These are phyloP conservation scores for Nomada ruficornis DNA, from an alignment of 2,888 invertebrate genomes.

Conservation along the genomic window DNA sequence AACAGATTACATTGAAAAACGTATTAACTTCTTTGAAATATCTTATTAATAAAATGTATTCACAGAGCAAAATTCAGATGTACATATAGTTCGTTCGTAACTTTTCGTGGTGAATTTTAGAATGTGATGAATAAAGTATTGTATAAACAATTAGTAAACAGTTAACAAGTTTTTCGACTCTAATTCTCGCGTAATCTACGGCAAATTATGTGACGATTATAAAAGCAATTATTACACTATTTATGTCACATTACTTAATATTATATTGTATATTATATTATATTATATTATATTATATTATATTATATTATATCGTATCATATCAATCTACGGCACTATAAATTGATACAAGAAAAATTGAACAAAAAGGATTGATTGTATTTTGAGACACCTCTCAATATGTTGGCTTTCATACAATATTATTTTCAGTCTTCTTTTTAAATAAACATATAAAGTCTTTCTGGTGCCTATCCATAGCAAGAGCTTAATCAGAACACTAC, in stretches of 20 bases:
- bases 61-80: constrained; percentile 49
- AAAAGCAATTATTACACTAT: constrained; percentile 57
- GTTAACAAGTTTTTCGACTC: constrained; percentile 39
- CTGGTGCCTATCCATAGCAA: constrained; percentile 79
- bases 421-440: constrained; percentile 80
- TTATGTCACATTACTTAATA: constrained; percentile 50
- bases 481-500: constrained; percentile 70
- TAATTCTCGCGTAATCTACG: constrained; percentile 46
- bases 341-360: constrained; percentile 62
- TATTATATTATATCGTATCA: constrained; percentile 55
- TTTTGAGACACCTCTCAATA: constrained; percentile 56
- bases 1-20: constrained; percentile 45
- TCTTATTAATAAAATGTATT: constrained; percentile 58
- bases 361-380: constrained; percentile 64
- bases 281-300: constrained; percentile 40
- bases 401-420: constrained; percentile 70
- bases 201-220: constrained; percentile 58
- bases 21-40: constrained; percentile 44
- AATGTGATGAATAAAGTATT: constrained; percentile 57
- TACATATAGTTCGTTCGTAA: constrained; percentile 42
- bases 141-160: constrained; percentile 49
- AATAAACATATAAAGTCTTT: constrained; percentile 80
- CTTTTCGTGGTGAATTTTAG: constrained; percentile 41
- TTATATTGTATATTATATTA: constrained; percentile 52
- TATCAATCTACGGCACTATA: constrained; percentile 59